Percentiles rank a stretch among this genome's conserved stretches.
These are phyloP conservation scores for Drosophila longiperda DNA, from an alignment of 2,888 invertebrate species.

Conservation along the genomic window DNA sequence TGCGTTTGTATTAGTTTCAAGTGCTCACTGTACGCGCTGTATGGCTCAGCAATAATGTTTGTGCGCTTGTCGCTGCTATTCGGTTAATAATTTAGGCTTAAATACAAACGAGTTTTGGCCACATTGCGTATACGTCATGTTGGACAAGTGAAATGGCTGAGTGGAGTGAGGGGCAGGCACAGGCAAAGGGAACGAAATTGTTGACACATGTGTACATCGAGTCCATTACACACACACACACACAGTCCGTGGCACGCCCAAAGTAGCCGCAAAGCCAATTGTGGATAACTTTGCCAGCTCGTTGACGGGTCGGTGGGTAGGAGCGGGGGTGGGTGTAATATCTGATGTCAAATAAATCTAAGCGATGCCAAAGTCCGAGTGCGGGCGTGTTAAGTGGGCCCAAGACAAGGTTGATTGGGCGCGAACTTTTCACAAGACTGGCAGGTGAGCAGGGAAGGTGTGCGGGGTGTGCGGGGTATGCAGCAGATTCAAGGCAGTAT, in stretches of 20 bases:
- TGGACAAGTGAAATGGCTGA: conserved; percentile 49
- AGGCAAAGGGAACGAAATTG: conserved; percentile 27
- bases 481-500: not conserved
- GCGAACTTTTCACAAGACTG: conserved; percentile 56
- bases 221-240: conserved; percentile 25
- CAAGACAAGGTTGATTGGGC: conserved; percentile 75
- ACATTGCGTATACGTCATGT: conserved; percentile 67
- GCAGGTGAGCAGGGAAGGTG: conserved; percentile 1
- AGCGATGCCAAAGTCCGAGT: conserved; percentile 61
- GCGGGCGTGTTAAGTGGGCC: conserved; percentile 75
- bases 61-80: conserved; percentile 50
- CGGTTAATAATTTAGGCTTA: conserved; percentile 77
- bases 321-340: not conserved
- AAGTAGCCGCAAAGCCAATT: conserved; percentile 79
- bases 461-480: not conserved
- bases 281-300: conserved; percentile 50
- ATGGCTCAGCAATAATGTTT: conserved; percentile 75
- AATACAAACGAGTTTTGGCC: conserved; percentile 66
- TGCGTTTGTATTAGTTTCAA: conserved; percentile 69
- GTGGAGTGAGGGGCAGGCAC: not conserved
- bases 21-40: conserved; percentile 62
- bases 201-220: conserved; percentile 66
- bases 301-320: not conserved
- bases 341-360: conserved; percentile 66
- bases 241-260: conserved; percentile 32